These are phyloP conservation scores for Sarcophaga rosellei DNA, from an alignment of 2,888 invertebrate genomes.

Conservation along the genomic window DNA sequence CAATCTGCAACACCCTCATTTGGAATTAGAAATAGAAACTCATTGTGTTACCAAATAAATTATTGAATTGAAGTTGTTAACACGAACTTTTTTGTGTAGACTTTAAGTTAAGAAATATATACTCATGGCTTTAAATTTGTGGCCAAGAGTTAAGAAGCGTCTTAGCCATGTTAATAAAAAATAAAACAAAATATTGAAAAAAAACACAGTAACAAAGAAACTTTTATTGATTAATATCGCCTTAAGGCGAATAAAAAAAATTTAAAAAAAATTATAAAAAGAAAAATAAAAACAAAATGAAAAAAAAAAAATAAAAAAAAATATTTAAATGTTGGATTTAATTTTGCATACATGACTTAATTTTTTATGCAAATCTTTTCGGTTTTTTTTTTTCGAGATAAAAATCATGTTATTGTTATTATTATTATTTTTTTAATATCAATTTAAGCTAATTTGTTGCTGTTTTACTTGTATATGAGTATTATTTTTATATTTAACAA, in stretches of 20 bases:
- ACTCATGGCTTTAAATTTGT: background rate
- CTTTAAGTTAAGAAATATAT: background rate
- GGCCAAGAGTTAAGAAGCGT: background rate
- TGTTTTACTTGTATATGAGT: background rate
- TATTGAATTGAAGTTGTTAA: background rate
- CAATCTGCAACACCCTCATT: constrained; percentile 7
- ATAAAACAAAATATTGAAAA: background rate
- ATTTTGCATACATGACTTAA: constrained; percentile 46
- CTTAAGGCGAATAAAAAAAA: background rate
- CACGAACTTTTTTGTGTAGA: background rate
- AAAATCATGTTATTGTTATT: constrained; percentile 44
- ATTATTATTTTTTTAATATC: constrained; percentile 32
- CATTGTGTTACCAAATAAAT: background rate
- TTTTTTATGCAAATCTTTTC: constrained; percentile 57
- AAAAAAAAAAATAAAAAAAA: too few relatives aligned
- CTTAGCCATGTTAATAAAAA: background rate
- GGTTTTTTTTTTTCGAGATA: constrained; percentile 27
- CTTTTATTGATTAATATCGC: background rate
- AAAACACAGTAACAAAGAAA: constrained; percentile 7
- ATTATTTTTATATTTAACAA: constrained; percentile 1
- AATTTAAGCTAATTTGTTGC: background rate
- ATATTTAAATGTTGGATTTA: constrained; percentile 12
- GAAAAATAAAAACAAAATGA: too few relatives aligned
- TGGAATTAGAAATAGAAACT: background rate
- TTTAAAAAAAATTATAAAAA: too few relatives aligned